phyloP scores from a whole-genome alignment of 2,888 invertebrate genomes.

The Gisinianus flammeolus region DNA sequence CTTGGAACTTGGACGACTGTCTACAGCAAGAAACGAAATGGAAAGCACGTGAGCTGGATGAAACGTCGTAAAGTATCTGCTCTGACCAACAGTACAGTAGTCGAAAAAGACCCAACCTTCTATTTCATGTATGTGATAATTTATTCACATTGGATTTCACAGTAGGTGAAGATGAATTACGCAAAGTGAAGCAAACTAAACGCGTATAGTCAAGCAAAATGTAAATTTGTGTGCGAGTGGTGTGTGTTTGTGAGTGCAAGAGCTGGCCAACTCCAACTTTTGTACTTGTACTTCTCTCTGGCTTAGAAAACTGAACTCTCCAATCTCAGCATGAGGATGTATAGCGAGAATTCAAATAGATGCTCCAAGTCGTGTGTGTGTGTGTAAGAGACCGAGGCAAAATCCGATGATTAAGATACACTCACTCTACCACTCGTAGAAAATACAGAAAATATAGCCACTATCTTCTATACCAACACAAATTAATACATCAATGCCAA shows the following conservation, averaged over 20 bases:
- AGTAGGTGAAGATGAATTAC: constrained; percentile 56
- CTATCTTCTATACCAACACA: not conserved
- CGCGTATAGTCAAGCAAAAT: not conserved
- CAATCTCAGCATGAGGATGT: not conserved
- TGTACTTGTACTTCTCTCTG: not conserved
- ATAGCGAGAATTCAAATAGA: not conserved
- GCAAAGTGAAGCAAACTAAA: constrained; percentile 8
- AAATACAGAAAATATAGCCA: not conserved
- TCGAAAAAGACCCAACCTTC: constrained; percentile 18
- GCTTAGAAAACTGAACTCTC: not conserved
- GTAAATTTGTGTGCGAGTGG: not conserved
- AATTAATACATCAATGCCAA: constrained; percentile 13
- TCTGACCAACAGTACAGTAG: constrained; percentile 20
- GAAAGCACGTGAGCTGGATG: constrained; percentile 9
- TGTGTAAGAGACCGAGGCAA: not conserved
- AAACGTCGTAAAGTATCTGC: constrained; percentile 14
- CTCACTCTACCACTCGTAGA: too few species aligned
- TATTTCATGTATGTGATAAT: constrained; percentile 42
- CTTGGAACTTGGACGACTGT: not conserved
- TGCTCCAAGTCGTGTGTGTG: too few species aligned
- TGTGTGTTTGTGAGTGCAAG: not conserved
- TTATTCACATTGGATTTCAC: constrained; percentile 56
- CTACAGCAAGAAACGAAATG: not conserved
- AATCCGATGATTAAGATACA: not conserved
- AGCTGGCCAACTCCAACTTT: not conserved